Evolutionary conservation across 2,888 invertebrate species (phyloP).

Genomic region (Acanthosepion pharaonis): DNA sequence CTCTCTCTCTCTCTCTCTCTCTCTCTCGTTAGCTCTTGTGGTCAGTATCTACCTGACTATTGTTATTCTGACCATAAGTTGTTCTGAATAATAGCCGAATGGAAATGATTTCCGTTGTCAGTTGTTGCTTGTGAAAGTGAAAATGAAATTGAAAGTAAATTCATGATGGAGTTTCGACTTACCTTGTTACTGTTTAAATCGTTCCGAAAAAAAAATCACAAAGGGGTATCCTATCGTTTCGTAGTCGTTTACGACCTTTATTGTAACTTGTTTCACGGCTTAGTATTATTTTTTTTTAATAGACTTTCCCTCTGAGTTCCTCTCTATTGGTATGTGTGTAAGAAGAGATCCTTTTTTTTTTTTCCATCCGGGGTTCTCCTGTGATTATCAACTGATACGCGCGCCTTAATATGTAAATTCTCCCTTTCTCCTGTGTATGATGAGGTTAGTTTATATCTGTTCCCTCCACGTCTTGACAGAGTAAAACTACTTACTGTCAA

Average conservation of each 20-base stretch:
- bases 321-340: neutral
- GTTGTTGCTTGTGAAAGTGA: too few relatives aligned
- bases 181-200: slow-evolving; percentile 33
- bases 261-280: neutral
- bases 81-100: too few relatives aligned
- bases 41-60: too few relatives aligned
- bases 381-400: neutral
- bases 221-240: neutral
- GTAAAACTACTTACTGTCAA: too few relatives aligned
- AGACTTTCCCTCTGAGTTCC: neutral
- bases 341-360: neutral
- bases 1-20: too few relatives aligned
- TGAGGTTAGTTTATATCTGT: neutral
- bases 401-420: neutral
- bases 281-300: neutral
- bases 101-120: too few relatives aligned
- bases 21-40: too few relatives aligned
- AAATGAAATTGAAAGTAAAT: too few relatives aligned
- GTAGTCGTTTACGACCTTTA: neutral
- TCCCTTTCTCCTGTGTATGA: neutral
- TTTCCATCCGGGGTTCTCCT: neutral
- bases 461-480: neutral
- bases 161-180: neutral
- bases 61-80: too few relatives aligned
- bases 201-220: neutral